Percentiles rank a stretch among this genome's conserved stretches.
phyloP scores from a whole-genome alignment of 2,113 vertebrate genomes.

The Nansenia antarctica region DNA sequence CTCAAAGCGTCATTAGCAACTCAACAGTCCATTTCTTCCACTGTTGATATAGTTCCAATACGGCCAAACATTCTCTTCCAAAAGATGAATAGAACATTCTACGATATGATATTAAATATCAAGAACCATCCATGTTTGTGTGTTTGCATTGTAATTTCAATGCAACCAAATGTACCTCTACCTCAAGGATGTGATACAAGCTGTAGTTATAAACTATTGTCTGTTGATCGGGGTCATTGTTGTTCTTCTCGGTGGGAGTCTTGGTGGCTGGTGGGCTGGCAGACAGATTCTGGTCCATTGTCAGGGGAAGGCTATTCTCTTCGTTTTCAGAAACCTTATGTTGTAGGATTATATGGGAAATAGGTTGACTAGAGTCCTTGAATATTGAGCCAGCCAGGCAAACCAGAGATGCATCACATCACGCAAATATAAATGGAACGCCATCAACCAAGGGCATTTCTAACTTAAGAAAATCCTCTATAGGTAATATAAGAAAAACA shows the following conservation, averaged over 20 bases:
- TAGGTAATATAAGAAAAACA: too few species aligned
- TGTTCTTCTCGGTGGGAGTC: conserved; percentile 5
- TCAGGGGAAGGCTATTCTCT: not conserved
- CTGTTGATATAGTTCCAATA: not conserved
- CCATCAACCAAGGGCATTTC: too few species aligned
- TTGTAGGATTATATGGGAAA: not conserved
- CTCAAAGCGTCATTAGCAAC: not conserved
- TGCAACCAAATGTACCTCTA: not conserved
- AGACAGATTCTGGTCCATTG: not conserved
- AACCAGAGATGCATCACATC: too few species aligned
- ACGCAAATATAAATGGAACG: too few species aligned
- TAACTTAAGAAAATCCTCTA: too few species aligned
- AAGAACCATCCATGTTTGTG: not conserved
- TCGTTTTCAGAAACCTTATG: not conserved
- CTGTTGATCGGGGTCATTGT: not conserved
- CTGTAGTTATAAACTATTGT: not conserved
- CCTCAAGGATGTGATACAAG: not conserved
- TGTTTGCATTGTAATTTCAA: not conserved
- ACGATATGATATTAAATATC: not conserved
- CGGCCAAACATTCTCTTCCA: not conserved
- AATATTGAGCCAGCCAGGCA: not conserved
- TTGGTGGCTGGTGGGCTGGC: not conserved
- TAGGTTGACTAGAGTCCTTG: conserved; percentile 12
- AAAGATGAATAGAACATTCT: not conserved
- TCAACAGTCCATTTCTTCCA: not conserved